These are phyloP conservation scores for Busseola fusca DNA, from an alignment of 2,888 invertebrate species.

Conservation along the genomic window DNA sequence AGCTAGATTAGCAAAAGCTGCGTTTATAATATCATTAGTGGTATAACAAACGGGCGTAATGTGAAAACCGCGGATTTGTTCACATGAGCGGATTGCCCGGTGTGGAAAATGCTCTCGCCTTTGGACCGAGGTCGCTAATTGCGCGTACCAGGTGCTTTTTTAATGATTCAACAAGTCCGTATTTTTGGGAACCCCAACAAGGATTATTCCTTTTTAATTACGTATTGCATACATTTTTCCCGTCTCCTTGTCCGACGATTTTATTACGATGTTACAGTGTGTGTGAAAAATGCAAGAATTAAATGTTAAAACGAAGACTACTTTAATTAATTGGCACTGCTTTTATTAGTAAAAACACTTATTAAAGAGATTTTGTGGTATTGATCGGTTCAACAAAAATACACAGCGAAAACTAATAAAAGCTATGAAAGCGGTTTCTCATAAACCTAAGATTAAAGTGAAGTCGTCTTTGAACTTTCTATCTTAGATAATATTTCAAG, in stretches of 20 bases:
- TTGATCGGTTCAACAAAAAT: not conserved
- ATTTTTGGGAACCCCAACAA: constrained; percentile 27
- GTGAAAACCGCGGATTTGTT: constrained; percentile 71
- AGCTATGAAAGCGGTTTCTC: not conserved
- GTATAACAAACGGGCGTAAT: constrained; percentile 72
- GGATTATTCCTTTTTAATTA: constrained; percentile 31
- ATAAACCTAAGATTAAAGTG: not conserved
- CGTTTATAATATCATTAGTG: constrained; percentile 74
- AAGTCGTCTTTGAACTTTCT: not conserved
- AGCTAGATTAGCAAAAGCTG: constrained; percentile 64
- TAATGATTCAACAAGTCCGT: constrained; percentile 31
- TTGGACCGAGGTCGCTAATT: constrained; percentile 68
- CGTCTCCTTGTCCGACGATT: not conserved
- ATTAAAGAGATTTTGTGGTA: not conserved
- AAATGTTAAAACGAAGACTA: not conserved
- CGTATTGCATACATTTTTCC: constrained; percentile 10
- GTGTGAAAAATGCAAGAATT: not conserved
- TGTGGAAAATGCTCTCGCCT: constrained; percentile 65
- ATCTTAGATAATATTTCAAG: not conserved
- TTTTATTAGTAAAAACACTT: not conserved
- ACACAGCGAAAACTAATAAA: not conserved
- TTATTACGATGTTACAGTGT: not conserved
- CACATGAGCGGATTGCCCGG: constrained; percentile 70
- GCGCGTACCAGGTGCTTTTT: constrained; percentile 63
- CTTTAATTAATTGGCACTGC: not conserved